phyloP scores from a whole-genome alignment of 2,888 invertebrate genomes.

The Macrophya alboannulata region DNA sequence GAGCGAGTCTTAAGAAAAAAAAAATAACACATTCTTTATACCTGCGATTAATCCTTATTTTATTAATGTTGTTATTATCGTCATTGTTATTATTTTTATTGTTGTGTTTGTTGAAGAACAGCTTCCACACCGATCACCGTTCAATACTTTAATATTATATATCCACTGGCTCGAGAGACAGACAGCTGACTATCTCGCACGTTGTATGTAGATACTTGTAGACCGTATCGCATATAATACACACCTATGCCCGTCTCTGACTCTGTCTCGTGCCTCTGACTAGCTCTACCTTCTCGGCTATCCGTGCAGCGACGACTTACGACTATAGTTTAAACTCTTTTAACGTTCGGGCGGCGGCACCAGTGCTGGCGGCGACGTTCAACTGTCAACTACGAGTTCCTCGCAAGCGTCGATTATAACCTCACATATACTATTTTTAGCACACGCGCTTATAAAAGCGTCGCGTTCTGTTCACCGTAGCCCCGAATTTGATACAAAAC shows the following conservation, averaged over 20 bases:
- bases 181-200: slow-evolving; percentile 30
- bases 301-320: not conserved
- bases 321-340: slow-evolving; percentile 19
- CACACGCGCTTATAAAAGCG: not conserved
- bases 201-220: slow-evolving; percentile 4
- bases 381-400: slow-evolving; percentile 48
- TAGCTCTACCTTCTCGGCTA: not conserved
- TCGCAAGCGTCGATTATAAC: slow-evolving; percentile 43
- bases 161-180: not conserved
- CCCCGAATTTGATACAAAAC: not conserved
- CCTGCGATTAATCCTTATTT: too few species aligned
- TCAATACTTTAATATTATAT: not conserved
- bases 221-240: slow-evolving; percentile 22
- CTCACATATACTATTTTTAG: slow-evolving; percentile 53
- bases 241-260: not conserved
- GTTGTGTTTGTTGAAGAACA: not conserved
- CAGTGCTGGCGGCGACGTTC: slow-evolving; percentile 41
- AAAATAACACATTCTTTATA: not conserved
- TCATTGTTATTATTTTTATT: not conserved
- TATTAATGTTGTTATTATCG: too few species aligned
- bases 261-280: too few species aligned
- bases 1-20: not conserved
- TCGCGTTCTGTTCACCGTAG: not conserved
- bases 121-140: not conserved
- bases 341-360: not conserved